A percentile compares a stretch with the other conserved stretches of the same genome.
These are phyloP conservation scores for Masticophis lateralis DNA, from an alignment of 2,797 vertebrate genomes.

Conservation along the genomic window DNA sequence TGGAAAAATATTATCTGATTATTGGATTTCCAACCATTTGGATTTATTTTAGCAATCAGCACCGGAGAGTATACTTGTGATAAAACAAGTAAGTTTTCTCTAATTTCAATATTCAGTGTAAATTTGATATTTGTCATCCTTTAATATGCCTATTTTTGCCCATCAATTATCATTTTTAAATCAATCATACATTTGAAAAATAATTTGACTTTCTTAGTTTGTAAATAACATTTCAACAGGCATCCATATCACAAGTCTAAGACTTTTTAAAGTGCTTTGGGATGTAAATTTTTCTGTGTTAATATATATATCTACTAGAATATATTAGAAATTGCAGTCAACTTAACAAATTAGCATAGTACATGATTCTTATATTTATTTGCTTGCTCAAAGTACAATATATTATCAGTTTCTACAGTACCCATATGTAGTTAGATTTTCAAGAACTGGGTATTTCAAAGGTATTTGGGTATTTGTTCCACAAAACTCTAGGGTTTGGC, in stretches of 20 bases:
- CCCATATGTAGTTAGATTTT: not conserved
- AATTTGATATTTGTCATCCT: not conserved
- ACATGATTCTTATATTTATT: not conserved
- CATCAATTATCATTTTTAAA: not conserved
- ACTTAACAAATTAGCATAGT: not conserved
- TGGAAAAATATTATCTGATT: not conserved
- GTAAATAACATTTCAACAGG: not conserved
- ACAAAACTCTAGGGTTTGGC: not conserved
- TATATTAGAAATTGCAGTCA: not conserved
- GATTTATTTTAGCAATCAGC: not conserved
- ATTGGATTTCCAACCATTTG: not conserved
- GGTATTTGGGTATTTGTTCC: not conserved
- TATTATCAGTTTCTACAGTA: not conserved
- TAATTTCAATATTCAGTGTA: not conserved
- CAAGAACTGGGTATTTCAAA: not conserved
- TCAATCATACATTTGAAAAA: not conserved
- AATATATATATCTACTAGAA: not conserved
- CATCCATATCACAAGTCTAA: not conserved
- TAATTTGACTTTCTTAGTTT: not conserved
- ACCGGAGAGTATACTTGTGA: not conserved
- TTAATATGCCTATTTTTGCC: not conserved
- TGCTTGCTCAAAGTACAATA: not conserved
- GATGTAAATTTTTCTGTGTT: not conserved
- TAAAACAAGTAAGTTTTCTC: not conserved
- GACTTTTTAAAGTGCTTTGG: not conserved